These are phyloP conservation scores for Oscheius sp. DNA, from an alignment of 2,888 invertebrate species.

Conservation along the genomic window DNA sequence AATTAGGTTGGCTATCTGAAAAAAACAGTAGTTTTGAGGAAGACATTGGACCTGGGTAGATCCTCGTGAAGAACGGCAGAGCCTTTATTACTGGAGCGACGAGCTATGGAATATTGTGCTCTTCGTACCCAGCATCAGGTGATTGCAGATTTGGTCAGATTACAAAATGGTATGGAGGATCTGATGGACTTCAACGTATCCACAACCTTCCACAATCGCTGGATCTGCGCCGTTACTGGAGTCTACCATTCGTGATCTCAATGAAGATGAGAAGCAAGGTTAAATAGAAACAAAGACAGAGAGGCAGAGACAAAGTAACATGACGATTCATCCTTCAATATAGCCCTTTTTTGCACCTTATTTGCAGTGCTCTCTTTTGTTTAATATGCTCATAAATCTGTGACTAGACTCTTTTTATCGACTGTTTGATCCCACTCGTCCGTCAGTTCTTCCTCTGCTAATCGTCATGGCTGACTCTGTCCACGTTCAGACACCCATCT, in stretches of 20 bases:
- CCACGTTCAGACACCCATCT: not conserved
- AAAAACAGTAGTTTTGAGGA: not conserved
- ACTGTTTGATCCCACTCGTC: no score
- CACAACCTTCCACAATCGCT: not conserved
- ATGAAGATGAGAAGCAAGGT: no score
- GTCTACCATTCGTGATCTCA: not conserved
- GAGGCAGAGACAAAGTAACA: no score
- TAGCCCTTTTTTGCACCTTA: no score
- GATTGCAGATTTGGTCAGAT: not conserved
- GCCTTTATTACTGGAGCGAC: not conserved
- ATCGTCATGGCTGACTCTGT: not conserved
- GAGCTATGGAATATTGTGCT: not conserved
- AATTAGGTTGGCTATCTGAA: no score
- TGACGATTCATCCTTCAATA: no score
- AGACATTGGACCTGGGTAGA: conserved; percentile 2
- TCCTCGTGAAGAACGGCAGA: not conserved
- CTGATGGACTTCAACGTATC: not conserved
- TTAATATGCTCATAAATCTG: no score
- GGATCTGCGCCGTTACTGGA: not conserved
- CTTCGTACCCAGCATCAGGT: not conserved
- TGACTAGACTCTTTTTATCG: no score
- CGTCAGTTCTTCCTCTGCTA: no score
- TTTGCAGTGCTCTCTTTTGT: no score
- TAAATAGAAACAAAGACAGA: no score
- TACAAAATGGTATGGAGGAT: not conserved